Percentiles rank a stretch among this genome's conserved stretches.
Conservation (phyloP, 1,140 invertebrate species). For the Phymorhynchus buccinoides region DNA sequence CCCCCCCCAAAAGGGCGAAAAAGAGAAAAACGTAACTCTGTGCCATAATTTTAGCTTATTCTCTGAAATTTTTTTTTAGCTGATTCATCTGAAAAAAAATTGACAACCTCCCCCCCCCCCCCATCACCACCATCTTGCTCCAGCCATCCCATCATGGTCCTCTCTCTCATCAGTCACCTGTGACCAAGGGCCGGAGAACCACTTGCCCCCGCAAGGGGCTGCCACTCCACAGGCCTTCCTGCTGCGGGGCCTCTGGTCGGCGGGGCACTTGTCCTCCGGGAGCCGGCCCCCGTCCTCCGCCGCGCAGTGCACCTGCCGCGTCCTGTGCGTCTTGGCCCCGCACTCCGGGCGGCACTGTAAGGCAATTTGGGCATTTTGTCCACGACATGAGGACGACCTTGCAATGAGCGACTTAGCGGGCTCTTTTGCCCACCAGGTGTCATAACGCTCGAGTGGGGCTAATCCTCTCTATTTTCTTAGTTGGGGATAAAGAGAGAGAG, state of each 20-base stretch:
- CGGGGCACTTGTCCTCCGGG: conserved; percentile 57
- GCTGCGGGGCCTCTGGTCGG: conserved; percentile 53
- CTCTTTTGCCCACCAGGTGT: too few species aligned
- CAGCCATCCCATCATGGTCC: too few species aligned
- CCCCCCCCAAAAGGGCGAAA: not conserved
- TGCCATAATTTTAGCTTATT: too few species aligned
- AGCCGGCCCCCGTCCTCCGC: conserved; percentile 59
- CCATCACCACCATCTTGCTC: not conserved
- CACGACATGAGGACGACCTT: too few species aligned
- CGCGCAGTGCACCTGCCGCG: conserved; percentile 74
- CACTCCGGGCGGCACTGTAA: conserved; percentile 79
- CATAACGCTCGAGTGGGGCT: too few species aligned
- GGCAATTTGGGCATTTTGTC: too few species aligned
- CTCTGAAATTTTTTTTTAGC: too few species aligned
- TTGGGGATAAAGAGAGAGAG: too few species aligned
- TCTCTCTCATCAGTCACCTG: conserved; percentile 53
- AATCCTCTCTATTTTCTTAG: too few species aligned
- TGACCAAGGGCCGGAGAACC: conserved; percentile 70
- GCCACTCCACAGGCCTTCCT: conserved; percentile 61
- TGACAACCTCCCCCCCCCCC: not conserved
- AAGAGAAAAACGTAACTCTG: too few species aligned
- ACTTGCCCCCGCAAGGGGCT: conserved; percentile 68
- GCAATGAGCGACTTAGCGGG: too few species aligned
- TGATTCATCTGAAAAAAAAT: too few species aligned
- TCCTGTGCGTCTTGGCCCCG: conserved; percentile 79